Evolutionary conservation across 2,888 invertebrate genomes (phyloP), one percentile per base, ranked within the genome.

Genomic region (Brachyopa scutellaris): DNA sequence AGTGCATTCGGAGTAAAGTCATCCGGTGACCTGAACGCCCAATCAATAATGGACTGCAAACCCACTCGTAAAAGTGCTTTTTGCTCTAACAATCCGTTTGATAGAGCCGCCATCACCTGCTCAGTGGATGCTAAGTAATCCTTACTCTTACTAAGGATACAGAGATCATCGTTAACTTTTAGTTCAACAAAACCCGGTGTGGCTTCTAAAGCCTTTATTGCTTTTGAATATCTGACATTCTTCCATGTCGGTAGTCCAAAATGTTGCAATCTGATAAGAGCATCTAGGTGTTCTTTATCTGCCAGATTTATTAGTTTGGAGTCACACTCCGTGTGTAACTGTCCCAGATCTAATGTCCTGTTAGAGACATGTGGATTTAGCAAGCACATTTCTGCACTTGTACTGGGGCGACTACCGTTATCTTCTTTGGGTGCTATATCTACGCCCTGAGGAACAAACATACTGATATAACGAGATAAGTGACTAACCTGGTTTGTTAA

Each of bases 191-290:
- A 70, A 40, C 19, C 59, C 2, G 70, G 40, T 1, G 13, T 40
- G 1, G 59, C 59, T 7, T 29, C 40, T 8, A 70, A 40, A 8
- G 15, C 7, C 7, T 33, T 59, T 8, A 59, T 8, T 19, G 59
- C 69, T 9, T 59, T 70, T 9, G 69, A 69, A 26, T 57, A 59
- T 17, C 69, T 36, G 1, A 59, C 59, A 29, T 36, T 59, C 31
- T 31, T 59, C 59, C 69, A 69, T 2, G 47, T 69, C 9, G 57
- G 69, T 8, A 47, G 15, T 5, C 49, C 70, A 51, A 59, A 70
- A 21, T 70, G n/a, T n/a, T n/a, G n/a, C n/a, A n/a, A n/a, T n/a
- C n/a, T n/a, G n/a, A n/a, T n/a, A n/a, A n/a, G n/a, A 1, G 53
- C 7, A 0, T 67, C 45, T 2, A 66, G 29, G 15, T 64, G 33